Evolutionary conservation across 2,797 vertebrate genomes (phyloP).

Genomic region (Typhlichthys eigenmanni): DNA sequence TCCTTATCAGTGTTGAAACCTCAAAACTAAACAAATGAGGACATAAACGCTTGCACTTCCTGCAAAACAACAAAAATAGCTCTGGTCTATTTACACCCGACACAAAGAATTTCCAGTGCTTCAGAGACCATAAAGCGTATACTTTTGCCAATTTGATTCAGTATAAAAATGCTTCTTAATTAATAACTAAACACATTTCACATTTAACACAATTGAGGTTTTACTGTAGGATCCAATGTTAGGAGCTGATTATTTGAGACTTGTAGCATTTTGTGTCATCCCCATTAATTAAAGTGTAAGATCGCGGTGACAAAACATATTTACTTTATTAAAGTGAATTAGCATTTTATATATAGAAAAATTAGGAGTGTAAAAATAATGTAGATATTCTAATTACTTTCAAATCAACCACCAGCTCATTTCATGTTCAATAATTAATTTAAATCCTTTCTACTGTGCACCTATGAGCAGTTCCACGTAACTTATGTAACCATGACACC

Average conservation of each 20-base stretch:
- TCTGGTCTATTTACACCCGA: constrained; percentile 28
- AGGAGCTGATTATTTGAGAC: constrained; percentile 51
- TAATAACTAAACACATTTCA: background rate
- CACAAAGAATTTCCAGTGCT: background rate
- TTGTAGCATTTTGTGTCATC: too few relatives aligned
- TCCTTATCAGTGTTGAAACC: constrained; percentile 33
- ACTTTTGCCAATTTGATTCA: too few relatives aligned
- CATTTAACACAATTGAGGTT: constrained; percentile 19
- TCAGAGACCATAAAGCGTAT: too few relatives aligned
- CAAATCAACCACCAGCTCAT: constrained; percentile 21
- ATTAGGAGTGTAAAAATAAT: background rate
- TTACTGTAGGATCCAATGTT: constrained; percentile 40
- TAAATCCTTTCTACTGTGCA: constrained; percentile 25
- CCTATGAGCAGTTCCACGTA: constrained; percentile 53
- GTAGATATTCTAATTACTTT: constrained; percentile 7
- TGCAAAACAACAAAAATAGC: constrained; percentile 8
- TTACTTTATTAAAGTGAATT: background rate
- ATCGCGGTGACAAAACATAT: too few relatives aligned
- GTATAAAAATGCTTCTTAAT: too few relatives aligned
- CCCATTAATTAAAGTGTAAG: too few relatives aligned
- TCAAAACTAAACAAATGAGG: constrained; percentile 22
- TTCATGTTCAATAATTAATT: background rate
- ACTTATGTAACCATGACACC: constrained; percentile 58
- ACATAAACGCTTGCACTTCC: constrained; percentile 14
- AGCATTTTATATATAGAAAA: background rate